Base-by-base conservation (phyloP, 2,797 vertebrate genomes). In the Sebastes ruberrimus region DNA sequence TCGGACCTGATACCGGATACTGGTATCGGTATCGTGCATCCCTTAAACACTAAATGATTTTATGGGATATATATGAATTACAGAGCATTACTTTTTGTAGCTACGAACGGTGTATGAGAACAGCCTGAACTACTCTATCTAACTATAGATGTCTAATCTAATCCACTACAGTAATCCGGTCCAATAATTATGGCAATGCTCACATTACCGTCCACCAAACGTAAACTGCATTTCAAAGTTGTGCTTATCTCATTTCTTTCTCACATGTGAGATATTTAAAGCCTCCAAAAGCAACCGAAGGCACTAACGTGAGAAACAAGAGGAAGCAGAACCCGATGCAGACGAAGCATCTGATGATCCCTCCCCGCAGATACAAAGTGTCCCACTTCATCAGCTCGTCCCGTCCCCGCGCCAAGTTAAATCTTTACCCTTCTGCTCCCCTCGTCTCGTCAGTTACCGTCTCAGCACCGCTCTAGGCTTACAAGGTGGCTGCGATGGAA, bases 221-320 rank as follows among this genome's bases (percentile, higher is more conserved):
- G 5, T 35, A 35, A 60, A 1, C 27, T 33, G 25, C 33, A 25
- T 69, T 74, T 1, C 52, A 32, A 27, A 32, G 25, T n/a, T 61
- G 23, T 67, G 71, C 33, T 76, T 27, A 63, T 65, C 53, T 68
- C 38, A 33, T 35, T 70, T 38, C 42, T 66, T 55, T 61, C 65
- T 59, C 23, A 38, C 30, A 62, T 59, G 23, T 30, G 25, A 59
- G 74, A 81, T 80, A 88, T 90, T 79, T 80, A 76, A 82, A 82
- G 72, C 14, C 62, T 76, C 76, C 60, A 38, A 74, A 70, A 78
- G 72, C 80, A 86, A 89, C 82, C 71, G 84, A 83, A 89, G 81
- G 85, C 79, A 71, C 89, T 87, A 84, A 91, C 88, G 86, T 86
- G 86, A 93, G 87, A 90, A 88, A 85, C 66, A 65, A 91, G 84